Conservation (phyloP, 1,140 invertebrate genomes). For the Trichogramma pretiosum region DNA sequence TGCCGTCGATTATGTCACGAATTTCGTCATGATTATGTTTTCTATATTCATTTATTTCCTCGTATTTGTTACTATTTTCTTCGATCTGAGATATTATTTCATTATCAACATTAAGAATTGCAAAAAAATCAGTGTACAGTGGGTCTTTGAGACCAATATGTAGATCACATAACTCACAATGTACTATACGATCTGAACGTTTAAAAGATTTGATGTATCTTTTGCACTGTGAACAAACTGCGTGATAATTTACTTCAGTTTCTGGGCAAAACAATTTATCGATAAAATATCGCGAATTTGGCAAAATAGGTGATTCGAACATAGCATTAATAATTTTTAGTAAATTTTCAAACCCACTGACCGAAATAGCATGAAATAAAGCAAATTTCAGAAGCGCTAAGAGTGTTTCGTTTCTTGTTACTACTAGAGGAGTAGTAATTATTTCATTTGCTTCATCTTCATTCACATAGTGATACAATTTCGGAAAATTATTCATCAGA, state of each 20-base stretch:
- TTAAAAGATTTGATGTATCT: not conserved
- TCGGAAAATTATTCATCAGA: not conserved
- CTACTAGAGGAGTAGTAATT: not conserved
- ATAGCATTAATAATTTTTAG: not conserved
- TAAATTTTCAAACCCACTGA: not conserved
- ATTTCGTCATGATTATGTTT: not conserved
- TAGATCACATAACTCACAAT: not conserved
- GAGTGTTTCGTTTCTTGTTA: not conserved
- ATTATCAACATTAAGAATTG: not conserved
- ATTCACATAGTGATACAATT: not conserved
- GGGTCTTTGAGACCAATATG: not conserved
- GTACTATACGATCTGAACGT: not conserved
- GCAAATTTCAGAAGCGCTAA: conserved; percentile 1
- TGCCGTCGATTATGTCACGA: not conserved
- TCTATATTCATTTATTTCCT: not conserved
- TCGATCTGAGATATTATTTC: not conserved
- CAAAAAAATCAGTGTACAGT: not conserved
- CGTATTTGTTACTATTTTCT: not conserved
- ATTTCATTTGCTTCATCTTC: not conserved
- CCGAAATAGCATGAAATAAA: not conserved
- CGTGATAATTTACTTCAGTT: not conserved
- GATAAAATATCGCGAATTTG: not conserved
- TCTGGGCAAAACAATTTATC: conserved; percentile 3
- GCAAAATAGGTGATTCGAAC: not conserved
- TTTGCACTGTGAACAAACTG: not conserved